Percentiles rank a stretch among this genome's conserved stretches.
phyloP scores from a whole-genome alignment of 2,888 invertebrate species.

The Agrotis ipsilon region DNA sequence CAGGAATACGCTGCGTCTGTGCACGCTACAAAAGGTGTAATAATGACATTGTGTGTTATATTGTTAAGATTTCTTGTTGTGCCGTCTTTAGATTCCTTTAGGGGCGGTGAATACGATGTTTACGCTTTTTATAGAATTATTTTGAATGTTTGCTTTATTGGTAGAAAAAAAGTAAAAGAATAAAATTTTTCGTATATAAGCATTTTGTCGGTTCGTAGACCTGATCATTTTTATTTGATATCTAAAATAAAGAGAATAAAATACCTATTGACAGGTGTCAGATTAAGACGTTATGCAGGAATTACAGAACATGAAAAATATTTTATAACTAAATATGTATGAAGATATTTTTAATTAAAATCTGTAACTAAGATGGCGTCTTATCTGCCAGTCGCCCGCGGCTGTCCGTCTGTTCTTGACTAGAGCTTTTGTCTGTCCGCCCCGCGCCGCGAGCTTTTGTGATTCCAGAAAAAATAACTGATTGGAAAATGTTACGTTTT shows the following conservation, averaged over 20 bases:
- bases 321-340: background rate
- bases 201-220: background rate
- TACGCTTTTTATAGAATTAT: slow-evolving; percentile 27
- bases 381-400: slow-evolving; percentile 28
- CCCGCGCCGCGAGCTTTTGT: slow-evolving; percentile 7
- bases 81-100: slow-evolving; percentile 26
- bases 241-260: background rate
- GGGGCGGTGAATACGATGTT: slow-evolving; percentile 1
- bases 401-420: slow-evolving; percentile 35
- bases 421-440: slow-evolving; percentile 26
- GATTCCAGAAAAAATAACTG: slow-evolving; percentile 21
- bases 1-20: slow-evolving; percentile 56
- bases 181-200: no score
- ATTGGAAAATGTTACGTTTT: background rate
- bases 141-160: slow-evolving; percentile 8
- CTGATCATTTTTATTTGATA: background rate
- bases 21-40: slow-evolving; percentile 46
- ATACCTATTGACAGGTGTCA: slow-evolving; percentile 9
- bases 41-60: slow-evolving; percentile 53
- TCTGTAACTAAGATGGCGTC: slow-evolving; percentile 12
- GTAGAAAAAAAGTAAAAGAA: no score
- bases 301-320: no score
- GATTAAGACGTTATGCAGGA: no score
- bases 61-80: slow-evolving; percentile 52
- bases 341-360: slow-evolving; percentile 27